These are phyloP conservation scores for Rhipidura dahli DNA, from an alignment of 2,113 vertebrate species.

Conservation along the genomic window DNA sequence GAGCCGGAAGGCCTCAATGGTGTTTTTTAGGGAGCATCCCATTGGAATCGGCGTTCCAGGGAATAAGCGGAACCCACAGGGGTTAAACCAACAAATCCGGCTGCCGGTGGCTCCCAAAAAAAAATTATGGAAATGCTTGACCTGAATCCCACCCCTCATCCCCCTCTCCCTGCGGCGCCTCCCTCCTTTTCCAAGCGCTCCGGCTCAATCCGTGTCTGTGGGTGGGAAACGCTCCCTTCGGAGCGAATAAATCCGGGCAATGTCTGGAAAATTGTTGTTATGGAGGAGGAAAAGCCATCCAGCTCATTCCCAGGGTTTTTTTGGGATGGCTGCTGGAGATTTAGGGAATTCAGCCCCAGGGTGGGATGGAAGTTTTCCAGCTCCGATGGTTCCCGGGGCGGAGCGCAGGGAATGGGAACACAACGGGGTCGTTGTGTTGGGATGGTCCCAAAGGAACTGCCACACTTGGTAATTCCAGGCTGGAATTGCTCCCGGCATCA, in stretches of 20 bases:
- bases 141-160: not conserved
- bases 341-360: not conserved
- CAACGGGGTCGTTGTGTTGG: fast-evolving
- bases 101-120: not conserved
- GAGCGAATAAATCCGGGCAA: not conserved
- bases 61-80: not conserved
- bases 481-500: not conserved
- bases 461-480: not conserved
- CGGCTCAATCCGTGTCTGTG: fast-evolving
- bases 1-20: not conserved
- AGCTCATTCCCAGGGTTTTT: not conserved
- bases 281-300: not conserved
- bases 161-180: fast-evolving
- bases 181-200: fast-evolving
- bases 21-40: not conserved
- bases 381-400: fast-evolving
- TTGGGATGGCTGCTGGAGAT: not conserved
- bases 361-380: not conserved
- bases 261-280: too few species aligned
- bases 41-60: fast-evolving
- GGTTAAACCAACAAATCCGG: not conserved
- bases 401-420: not conserved
- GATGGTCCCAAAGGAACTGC: not conserved
- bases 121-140: fast-evolving
- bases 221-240: not conserved